phyloP scores from a whole-genome alignment of 2,113 vertebrate species.

The Camarhynchus parvulus region DNA sequence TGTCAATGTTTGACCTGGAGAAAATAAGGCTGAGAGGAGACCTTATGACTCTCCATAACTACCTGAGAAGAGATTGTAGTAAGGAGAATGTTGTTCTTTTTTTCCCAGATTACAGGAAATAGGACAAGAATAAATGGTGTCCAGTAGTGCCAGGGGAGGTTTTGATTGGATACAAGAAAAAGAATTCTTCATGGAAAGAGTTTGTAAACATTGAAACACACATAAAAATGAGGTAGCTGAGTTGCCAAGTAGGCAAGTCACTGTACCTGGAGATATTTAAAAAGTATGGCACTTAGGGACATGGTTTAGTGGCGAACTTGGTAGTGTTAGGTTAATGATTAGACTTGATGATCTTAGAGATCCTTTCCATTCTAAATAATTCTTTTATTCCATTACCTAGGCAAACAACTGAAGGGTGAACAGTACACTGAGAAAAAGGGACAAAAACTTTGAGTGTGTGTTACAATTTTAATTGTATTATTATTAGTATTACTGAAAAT shows the following conservation, averaged over 20 bases:
- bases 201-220: not conserved
- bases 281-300: not conserved
- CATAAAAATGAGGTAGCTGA: not conserved
- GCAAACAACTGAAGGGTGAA: not conserved
- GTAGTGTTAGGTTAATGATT: not conserved
- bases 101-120: not conserved
- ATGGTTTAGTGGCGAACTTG: not conserved
- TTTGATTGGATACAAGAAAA: not conserved
- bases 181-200: not conserved
- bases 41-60: not conserved
- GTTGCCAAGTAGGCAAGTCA: not conserved
- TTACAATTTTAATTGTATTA: not conserved
- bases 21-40: not conserved
- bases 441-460: not conserved
- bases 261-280: not conserved
- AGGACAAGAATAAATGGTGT: not conserved
- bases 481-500: not conserved
- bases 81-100: not conserved
- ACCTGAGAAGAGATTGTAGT: not conserved
- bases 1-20: not conserved
- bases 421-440: not conserved
- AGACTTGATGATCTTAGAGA: not conserved
- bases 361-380: not conserved
- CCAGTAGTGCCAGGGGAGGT: no score
- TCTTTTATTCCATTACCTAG: not conserved